Base-by-base conservation (phyloP, 2,113 vertebrate genomes). In the Neolamprologus sp. region DNA sequence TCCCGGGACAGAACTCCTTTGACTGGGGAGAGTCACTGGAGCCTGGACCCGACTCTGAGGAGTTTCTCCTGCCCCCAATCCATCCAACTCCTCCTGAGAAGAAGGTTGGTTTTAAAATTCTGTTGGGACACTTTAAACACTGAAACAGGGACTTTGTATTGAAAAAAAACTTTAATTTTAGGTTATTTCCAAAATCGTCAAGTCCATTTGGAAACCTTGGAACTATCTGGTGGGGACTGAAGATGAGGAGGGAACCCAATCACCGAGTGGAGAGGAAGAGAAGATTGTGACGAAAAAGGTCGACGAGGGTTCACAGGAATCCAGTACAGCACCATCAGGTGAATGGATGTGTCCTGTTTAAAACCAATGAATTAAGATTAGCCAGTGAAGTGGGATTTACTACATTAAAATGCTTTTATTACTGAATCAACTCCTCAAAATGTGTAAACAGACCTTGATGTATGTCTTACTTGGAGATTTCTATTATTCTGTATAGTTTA, bases 201-300 rank as follows among this genome's bases (percentile, higher is more conserved):
- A 93, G 71, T 96, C 96, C 14, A 91, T 96, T 9, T 96, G 95
- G 95, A 95, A 93, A 83, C 96, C 96, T 16, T 96, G 96, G 96
- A 96, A 93, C 89, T 96, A 95, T 86, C 87, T 97, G 80, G 78
- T 89, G 2, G 95, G 95, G 26, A 68, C 23, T 14, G 93, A 7
- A 19, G 89, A 87, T 19, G 92, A 90, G 65, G 82, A 83, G 16
- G 85, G 71, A 42, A 92, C 90, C 28, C 47, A 78, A 79, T 57
- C 65, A 23, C 54, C 88, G 3, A 89, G 55, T 37, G 84, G 4
- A 14, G 53, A 7, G 17, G 85, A 89, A 21, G 79, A 90, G 57
- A 81, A 83, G 7, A 57, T 5, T 3, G 12, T 51, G 7, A 85
- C 35, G 1, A 86, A 89, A 54, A 90, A 68, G 17, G 30, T 37